Conservation (phyloP, 2,113 vertebrate genomes). For the Alethe castanea region DNA sequence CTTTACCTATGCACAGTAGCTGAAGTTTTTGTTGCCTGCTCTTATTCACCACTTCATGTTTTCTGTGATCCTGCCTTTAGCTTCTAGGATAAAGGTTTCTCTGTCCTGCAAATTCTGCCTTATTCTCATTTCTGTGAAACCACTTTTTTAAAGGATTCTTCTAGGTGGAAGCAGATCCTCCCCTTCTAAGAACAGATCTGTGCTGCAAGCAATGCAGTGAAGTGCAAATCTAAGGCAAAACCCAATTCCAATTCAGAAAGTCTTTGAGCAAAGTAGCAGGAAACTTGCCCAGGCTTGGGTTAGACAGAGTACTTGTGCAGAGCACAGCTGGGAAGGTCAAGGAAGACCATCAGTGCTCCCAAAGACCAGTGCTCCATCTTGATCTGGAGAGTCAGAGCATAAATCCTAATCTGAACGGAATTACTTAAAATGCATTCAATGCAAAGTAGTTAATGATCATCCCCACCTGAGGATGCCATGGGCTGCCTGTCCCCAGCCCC, state of each 20-base stretch:
- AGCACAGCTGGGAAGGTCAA: no score
- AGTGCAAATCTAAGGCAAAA: background rate
- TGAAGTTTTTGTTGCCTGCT: background rate
- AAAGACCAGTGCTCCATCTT: background rate
- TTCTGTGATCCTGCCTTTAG: background rate
- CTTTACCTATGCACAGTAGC: background rate
- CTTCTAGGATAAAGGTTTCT: background rate
- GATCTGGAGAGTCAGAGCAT: background rate
- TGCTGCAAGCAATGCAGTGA: background rate
- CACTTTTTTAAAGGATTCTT: background rate
- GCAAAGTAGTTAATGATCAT: background rate
- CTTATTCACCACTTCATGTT: background rate
- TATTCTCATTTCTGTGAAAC: background rate
- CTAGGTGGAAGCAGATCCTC: background rate
- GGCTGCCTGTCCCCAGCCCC: fast-evolving
- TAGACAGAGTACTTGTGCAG: background rate
- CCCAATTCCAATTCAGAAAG: background rate
- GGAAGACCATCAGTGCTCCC: background rate
- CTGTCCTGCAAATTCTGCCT: background rate
- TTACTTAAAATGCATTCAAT: background rate
- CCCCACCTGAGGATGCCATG: background rate
- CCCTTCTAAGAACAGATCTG: background rate
- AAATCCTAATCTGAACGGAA: background rate
- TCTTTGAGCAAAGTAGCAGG: background rate
- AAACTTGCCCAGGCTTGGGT: background rate